Evolutionary conservation across 2,113 vertebrate species (phyloP).

Genomic region (Progne subis): DNA sequence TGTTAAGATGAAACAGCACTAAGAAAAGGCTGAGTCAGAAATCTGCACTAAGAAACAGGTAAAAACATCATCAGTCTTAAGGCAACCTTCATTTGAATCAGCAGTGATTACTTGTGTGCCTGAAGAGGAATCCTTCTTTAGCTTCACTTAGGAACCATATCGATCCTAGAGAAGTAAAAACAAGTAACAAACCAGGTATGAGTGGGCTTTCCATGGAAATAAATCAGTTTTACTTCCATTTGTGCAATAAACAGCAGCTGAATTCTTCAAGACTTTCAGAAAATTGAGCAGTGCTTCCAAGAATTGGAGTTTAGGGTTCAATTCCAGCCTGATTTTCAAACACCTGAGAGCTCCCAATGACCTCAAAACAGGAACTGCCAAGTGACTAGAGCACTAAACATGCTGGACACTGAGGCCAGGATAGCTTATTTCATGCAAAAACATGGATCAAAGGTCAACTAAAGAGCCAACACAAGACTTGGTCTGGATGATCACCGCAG

Average conservation of each 20-base stretch:
- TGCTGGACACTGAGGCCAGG: not conserved
- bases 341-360: not conserved
- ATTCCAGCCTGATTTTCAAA: not conserved
- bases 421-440: not conserved
- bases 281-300: not conserved
- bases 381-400: not conserved
- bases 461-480: not conserved
- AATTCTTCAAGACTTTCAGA: not conserved
- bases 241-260: not conserved
- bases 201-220: not conserved
- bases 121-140: not conserved
- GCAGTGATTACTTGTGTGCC: not conserved
- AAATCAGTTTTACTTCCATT: not conserved
- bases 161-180: slow-evolving; percentile 70
- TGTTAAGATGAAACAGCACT: not conserved
- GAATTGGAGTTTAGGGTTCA: not conserved
- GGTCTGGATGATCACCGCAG: not conserved
- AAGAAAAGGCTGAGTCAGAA: not conserved
- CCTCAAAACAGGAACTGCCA: not conserved
- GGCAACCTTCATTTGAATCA: slow-evolving; percentile 2
- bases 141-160: slow-evolving; percentile 70
- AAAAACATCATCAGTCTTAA: slow-evolving; percentile 40
- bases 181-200: not conserved
- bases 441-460: not conserved
- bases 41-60: not conserved